Evolutionary conservation across 2,888 invertebrate genomes (phyloP).

Genomic region (Papilio elwesi): DNA sequence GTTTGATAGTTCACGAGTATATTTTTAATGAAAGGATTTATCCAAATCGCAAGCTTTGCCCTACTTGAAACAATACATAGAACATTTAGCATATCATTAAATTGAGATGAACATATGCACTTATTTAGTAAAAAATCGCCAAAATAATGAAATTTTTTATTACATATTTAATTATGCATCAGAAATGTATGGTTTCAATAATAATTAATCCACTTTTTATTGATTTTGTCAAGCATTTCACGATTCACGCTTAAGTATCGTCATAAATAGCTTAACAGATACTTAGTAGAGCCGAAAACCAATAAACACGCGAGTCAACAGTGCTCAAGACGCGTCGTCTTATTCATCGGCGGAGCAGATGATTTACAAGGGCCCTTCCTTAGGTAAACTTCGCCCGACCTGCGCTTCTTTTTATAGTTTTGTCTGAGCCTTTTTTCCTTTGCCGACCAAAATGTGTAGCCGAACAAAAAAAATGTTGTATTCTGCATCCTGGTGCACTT

Average conservation of each 20-base stretch:
- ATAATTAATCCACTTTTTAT: constrained; percentile 4
- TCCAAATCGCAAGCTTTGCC: background rate
- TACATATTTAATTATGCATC: background rate
- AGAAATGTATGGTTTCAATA: background rate
- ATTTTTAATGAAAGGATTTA: constrained; percentile 43
- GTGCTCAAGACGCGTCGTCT: constrained; percentile 71
- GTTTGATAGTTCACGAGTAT: constrained; percentile 41
- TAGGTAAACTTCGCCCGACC: constrained; percentile 81
- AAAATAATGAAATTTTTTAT: background rate
- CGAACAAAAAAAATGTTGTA: constrained; percentile 75
- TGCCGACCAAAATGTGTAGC: constrained; percentile 77
- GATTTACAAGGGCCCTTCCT: constrained; percentile 84
- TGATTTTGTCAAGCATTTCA: constrained; percentile 50
- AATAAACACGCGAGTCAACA: constrained; percentile 82
- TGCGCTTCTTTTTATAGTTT: constrained; percentile 81
- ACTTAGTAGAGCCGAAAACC: constrained; percentile 77
- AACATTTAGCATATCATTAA: background rate
- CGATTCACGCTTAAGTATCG: constrained; percentile 63
- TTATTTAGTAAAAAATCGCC: background rate
- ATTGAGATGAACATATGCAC: background rate
- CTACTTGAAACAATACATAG: constrained; percentile 2
- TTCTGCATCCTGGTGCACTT: constrained; percentile 81
- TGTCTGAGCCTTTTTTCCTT: constrained; percentile 78
- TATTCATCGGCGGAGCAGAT: constrained; percentile 78
- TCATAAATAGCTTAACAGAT: constrained; percentile 75